Conservation (phyloP, 2,888 invertebrate genomes). For the Cataglyphis albicans region DNA sequence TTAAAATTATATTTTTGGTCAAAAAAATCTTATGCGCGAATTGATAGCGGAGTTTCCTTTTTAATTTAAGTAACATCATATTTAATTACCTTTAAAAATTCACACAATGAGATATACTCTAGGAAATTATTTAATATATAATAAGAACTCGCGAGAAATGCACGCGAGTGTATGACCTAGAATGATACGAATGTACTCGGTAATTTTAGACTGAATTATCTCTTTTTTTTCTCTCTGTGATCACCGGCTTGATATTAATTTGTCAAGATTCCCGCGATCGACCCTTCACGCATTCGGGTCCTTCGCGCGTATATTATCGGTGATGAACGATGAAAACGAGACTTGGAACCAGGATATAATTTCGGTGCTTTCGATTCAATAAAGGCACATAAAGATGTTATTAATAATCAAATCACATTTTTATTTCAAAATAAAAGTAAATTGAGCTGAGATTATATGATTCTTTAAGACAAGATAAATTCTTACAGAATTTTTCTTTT, state of each 20-base stretch:
- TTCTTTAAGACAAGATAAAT: neutral
- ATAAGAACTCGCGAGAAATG: neutral
- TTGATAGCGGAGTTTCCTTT: neutral
- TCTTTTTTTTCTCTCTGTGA: conserved; percentile 48
- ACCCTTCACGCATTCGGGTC: conserved; percentile 1
- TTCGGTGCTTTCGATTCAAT: conserved; percentile 1
- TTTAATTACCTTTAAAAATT: conserved; percentile 7
- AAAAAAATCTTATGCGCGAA: neutral
- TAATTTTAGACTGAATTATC: conserved; percentile 43
- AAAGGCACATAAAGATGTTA: neutral
- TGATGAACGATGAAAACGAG: conserved; percentile 16
- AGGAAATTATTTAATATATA: conserved; percentile 24
- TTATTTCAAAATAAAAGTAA: neutral
- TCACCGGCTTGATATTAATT: conserved; percentile 41
- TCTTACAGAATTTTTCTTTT: neutral
- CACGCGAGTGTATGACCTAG: neutral
- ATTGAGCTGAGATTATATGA: neutral
- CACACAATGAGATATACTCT: neutral
- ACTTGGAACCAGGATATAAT: conserved; percentile 3
- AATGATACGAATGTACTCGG: neutral
- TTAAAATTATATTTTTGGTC: conserved; percentile 22
- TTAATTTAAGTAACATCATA: neutral
- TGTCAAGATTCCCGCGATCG: conserved; percentile 17
- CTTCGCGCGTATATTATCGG: conserved; percentile 11
- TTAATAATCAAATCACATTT: neutral